These are phyloP conservation scores for Haplochromis vanheusdeni DNA, from an alignment of 2,113 vertebrate species.

Conservation along the genomic window DNA sequence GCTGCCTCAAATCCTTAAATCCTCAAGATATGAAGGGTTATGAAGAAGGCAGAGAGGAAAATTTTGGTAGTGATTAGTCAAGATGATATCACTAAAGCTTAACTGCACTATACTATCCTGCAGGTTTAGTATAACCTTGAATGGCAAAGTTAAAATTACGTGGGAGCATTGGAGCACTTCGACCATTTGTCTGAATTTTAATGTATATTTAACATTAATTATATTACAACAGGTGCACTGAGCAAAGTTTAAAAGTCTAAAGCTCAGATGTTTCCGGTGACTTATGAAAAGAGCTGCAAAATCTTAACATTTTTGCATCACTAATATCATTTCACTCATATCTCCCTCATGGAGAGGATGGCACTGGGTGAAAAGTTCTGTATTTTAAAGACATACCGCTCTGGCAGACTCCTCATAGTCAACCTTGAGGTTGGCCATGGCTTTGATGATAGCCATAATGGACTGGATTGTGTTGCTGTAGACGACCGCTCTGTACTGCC, in stretches of 20 bases:
- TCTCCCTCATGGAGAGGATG: not conserved
- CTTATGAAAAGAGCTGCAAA: not conserved
- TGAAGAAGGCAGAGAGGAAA: not conserved
- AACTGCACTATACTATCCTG: not conserved
- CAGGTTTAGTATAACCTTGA: not conserved
- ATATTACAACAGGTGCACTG: not conserved
- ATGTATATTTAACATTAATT: not conserved
- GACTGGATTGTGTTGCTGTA: slow-evolving; percentile 99
- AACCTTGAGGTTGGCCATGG: slow-evolving; percentile 93
- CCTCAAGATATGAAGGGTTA: not conserved
- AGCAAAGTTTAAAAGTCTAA: not conserved
- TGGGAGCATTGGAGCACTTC: not conserved
- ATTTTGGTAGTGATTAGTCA: not conserved
- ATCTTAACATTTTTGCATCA: not conserved
- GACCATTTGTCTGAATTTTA: not conserved
- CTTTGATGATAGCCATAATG: slow-evolving; percentile 97
- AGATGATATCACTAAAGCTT: not conserved
- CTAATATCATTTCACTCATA: not conserved
- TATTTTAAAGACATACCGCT: slow-evolving; percentile 67
- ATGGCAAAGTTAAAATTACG: not conserved
- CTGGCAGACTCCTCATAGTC: slow-evolving; percentile 84
- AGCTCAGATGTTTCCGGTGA: not conserved
- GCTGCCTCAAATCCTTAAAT: not conserved
- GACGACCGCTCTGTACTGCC: slow-evolving; percentile 94
- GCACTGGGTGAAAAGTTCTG: not conserved